phyloP scores from a whole-genome alignment of 2,113 vertebrate genomes.

The Propithecus coquereli region DNA sequence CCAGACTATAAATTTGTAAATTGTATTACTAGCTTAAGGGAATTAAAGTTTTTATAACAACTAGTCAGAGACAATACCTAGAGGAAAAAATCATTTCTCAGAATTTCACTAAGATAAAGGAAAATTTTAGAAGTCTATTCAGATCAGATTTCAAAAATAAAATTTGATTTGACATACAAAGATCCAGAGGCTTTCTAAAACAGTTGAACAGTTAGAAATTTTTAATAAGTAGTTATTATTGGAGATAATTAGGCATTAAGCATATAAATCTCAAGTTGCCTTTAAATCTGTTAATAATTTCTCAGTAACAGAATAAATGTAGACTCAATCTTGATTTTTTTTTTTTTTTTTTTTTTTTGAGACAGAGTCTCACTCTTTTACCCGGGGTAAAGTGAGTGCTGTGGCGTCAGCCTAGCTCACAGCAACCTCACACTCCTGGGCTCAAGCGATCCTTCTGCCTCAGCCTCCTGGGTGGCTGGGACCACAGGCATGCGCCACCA shows the following conservation, averaged over 20 bases:
- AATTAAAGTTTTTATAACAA: slow-evolving; percentile 39
- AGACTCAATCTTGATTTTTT: background rate
- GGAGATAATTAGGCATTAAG: background rate
- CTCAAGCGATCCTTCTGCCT: too few relatives aligned
- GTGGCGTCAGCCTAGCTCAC: too few relatives aligned
- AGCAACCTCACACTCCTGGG: too few relatives aligned
- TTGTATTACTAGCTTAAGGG: slow-evolving; percentile 3
- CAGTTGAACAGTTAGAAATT: background rate
- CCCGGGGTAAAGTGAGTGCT: too few relatives aligned
- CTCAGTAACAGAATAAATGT: background rate
- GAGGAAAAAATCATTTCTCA: background rate
- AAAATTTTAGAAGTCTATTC: background rate
- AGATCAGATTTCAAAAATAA: slow-evolving; percentile 30
- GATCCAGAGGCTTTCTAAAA: slow-evolving; percentile 13
- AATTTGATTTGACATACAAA: slow-evolving; percentile 10
- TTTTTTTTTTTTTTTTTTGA: slow-evolving; percentile 17
- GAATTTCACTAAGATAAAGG: background rate
- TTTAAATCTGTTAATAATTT: background rate
- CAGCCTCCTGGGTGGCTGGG: too few relatives aligned
- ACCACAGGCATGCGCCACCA: too few relatives aligned
- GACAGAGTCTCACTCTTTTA: too few relatives aligned
- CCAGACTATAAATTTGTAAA: slow-evolving; percentile 30
- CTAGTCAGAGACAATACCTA: background rate
- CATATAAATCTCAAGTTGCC: background rate
- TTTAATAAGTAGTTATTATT: slow-evolving; percentile 9